Conservation (phyloP, 2,888 invertebrate species). For the Caradrina kadenii region DNA sequence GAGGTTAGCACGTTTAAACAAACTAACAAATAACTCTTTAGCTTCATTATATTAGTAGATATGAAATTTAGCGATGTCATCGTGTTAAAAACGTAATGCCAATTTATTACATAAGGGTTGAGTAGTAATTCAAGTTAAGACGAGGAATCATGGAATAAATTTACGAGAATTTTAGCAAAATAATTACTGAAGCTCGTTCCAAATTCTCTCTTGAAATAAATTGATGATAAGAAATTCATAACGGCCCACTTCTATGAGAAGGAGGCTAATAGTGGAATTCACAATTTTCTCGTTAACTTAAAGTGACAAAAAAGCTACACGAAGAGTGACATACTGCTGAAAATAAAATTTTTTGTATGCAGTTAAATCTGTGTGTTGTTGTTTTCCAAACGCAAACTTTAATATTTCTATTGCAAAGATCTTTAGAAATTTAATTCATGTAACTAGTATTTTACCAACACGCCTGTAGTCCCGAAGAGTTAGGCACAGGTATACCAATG, state of each 20-base stretch:
- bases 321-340: neutral
- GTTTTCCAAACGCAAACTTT: too few relatives aligned
- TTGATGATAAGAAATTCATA: neutral
- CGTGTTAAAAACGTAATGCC: slow-evolving; percentile 26
- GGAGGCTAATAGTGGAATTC: neutral
- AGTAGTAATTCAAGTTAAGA: slow-evolving; percentile 27
- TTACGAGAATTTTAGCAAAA: slow-evolving; percentile 25
- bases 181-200: slow-evolving; percentile 18
- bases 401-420: too few relatives aligned
- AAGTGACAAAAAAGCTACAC: slow-evolving; percentile 3
- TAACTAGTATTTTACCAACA: too few relatives aligned
- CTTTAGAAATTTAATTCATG: too few relatives aligned
- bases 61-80: slow-evolving; percentile 19
- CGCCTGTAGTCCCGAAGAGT: too few relatives aligned
- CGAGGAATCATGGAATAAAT: slow-evolving; percentile 25
- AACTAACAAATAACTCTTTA: too few relatives aligned
- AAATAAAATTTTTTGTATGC: too few relatives aligned
- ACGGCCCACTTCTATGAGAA: neutral
- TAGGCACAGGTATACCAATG: too few relatives aligned
- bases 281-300: neutral
- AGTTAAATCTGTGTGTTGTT: too few relatives aligned
- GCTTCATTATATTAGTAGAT: slow-evolving; percentile 1
- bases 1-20: too few relatives aligned
- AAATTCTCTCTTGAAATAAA: slow-evolving; percentile 1
- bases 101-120: slow-evolving; percentile 23